These are phyloP conservation scores for Crotophaga sulcirostris DNA, from an alignment of 2,113 vertebrate genomes.

Conservation along the genomic window DNA sequence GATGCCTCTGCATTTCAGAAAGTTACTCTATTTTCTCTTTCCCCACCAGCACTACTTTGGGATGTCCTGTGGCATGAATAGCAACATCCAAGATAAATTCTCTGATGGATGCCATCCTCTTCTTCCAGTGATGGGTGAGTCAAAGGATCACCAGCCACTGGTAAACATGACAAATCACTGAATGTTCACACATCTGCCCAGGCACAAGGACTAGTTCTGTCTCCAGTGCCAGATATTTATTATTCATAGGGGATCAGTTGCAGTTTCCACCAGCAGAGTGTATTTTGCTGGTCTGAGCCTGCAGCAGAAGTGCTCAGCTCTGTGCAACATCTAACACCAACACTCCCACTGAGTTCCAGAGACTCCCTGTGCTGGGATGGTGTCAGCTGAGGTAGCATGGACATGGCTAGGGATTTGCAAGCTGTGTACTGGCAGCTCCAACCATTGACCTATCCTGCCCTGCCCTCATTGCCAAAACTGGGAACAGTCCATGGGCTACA, in stretches of 20 bases:
- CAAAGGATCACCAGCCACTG: neutral
- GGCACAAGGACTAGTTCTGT: neutral
- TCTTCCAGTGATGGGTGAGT: neutral
- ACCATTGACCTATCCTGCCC: neutral
- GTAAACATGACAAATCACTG: neutral
- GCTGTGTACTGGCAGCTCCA: neutral
- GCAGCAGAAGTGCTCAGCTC: neutral
- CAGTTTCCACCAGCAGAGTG: neutral
- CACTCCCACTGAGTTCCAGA: neutral
- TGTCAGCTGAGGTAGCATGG: neutral
- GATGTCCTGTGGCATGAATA: neutral
- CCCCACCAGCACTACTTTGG: neutral
- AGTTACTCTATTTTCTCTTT: neutral
- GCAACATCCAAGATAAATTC: neutral
- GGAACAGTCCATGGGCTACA: neutral
- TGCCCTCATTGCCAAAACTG: neutral
- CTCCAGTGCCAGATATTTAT: neutral
- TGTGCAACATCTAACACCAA: neutral
- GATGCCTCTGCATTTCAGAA: neutral
- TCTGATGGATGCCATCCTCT: neutral
- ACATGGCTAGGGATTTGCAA: neutral
- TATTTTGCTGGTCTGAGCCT: neutral
- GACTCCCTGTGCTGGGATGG: rapidly evolving
- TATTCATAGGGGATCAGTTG: neutral
- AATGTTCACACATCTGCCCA: rapidly evolving